A percentile compares a stretch with the other conserved stretches of the same genome.
Conservation (phyloP, 2,888 invertebrate genomes). For the Leptarthrus brevirostris region DNA sequence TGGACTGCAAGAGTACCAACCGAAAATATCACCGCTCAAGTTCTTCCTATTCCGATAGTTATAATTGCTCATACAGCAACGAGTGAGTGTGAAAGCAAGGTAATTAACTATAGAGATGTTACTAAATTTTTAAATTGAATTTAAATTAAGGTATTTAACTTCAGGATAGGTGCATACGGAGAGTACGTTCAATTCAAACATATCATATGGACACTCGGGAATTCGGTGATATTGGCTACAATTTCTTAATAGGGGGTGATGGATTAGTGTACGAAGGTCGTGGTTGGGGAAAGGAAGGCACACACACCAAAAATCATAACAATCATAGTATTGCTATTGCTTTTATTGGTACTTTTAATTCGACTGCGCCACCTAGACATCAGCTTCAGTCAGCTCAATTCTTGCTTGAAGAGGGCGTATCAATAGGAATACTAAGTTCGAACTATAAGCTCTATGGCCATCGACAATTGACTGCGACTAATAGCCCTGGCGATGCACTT, state of each 20-base stretch:
- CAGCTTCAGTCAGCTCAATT: slow-evolving; percentile 72
- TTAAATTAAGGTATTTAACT: no score
- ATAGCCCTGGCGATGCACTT: slow-evolving; percentile 77
- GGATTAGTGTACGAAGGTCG: slow-evolving; percentile 79
- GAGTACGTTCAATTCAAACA: slow-evolving; percentile 72
- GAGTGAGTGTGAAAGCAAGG: slow-evolving; percentile 56
- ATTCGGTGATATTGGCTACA: slow-evolving; percentile 80
- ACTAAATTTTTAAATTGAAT: slow-evolving; percentile 70
- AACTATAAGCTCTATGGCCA: slow-evolving; percentile 78
- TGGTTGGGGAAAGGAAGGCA: slow-evolving; percentile 76
- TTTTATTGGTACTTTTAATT: slow-evolving; percentile 77
- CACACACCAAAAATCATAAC: slow-evolving; percentile 77
- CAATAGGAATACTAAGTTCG: slow-evolving; percentile 70
- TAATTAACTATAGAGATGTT: slow-evolving; percentile 70
- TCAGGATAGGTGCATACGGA: no score
- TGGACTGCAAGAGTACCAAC: no score
- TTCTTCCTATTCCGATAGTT: no score
- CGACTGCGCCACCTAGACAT: slow-evolving; percentile 68
- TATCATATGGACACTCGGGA: slow-evolving; percentile 73
- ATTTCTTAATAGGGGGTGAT: slow-evolving; percentile 81
- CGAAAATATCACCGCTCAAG: no score
- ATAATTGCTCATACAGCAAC: no score
- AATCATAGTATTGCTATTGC: slow-evolving; percentile 75
- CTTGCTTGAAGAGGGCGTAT: slow-evolving; percentile 73
- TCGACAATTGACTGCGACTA: slow-evolving; percentile 74